A percentile compares a stretch with the other conserved stretches of the same genome.
Evolutionary conservation across 2,888 invertebrate species (phyloP).

Genomic region (Brachyopa scutellaris): DNA sequence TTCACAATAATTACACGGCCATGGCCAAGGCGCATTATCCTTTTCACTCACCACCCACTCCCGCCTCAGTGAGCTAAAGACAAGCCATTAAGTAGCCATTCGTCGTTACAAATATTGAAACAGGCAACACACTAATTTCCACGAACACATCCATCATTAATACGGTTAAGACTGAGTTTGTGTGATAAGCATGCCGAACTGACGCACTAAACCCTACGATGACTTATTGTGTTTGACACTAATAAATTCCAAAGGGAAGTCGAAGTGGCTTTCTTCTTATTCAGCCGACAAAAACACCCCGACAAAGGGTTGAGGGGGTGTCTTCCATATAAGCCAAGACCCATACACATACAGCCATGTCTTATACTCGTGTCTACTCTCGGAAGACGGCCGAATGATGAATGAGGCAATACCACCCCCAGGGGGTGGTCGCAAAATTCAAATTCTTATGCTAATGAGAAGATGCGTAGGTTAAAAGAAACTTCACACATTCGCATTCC

Average conservation of each 20-base stretch:
- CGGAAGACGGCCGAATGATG: constrained; percentile 9
- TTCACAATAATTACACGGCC: not conserved
- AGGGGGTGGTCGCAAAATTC: not conserved
- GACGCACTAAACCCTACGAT: constrained; percentile 9
- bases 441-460: constrained; percentile 24
- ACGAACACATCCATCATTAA: constrained; percentile 13
- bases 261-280: not conserved
- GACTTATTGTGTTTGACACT: constrained; percentile 11
- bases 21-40: not conserved
- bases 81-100: too few species aligned
- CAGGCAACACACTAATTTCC: not conserved
- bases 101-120: not conserved
- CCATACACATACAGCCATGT: too few species aligned
- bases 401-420: not conserved
- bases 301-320: constrained; percentile 5
- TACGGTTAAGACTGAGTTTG: not conserved
- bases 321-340: too few species aligned
- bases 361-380: too few species aligned
- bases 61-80: not conserved
- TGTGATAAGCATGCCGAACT: constrained; percentile 3
- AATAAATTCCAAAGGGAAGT: not conserved
- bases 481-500: too few species aligned
- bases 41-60: too few species aligned
- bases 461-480: not conserved
- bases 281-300: not conserved